Evolutionary conservation across 2,797 vertebrate genomes (phyloP).

Genomic region (Podarcis siculus): DNA sequence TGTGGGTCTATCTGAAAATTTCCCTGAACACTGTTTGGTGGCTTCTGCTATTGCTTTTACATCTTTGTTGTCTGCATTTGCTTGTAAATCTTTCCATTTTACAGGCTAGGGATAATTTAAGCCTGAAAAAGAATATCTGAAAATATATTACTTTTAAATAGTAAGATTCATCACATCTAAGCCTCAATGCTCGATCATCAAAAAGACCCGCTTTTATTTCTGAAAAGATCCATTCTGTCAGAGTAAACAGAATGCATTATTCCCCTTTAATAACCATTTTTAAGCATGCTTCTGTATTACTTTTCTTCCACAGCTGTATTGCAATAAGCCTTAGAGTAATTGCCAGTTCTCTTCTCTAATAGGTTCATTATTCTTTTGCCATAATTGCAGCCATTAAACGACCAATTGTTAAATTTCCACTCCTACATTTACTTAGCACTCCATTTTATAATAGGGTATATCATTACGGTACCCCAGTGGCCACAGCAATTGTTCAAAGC

Average conservation of each 20-base stretch:
- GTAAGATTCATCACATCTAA: conserved; percentile 77
- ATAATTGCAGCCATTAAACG: conserved; percentile 89
- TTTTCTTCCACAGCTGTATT: conserved; percentile 82
- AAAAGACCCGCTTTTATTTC: conserved; percentile 78
- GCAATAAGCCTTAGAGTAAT: conserved; percentile 84
- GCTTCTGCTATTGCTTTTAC: conserved; percentile 68
- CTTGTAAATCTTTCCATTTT: conserved; percentile 68
- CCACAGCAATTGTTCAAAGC: conserved; percentile 79
- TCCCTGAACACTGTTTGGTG: conserved; percentile 68
- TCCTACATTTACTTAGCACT: conserved; percentile 83
- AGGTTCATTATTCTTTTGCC: conserved; percentile 87
- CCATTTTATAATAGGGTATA: conserved; percentile 84
- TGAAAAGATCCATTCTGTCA: conserved; percentile 77
- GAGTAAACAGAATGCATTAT: conserved; percentile 84
- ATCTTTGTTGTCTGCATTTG: conserved; percentile 65
- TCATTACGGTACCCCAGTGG: conserved; percentile 80
- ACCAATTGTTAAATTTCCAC: conserved; percentile 86
- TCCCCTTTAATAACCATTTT: conserved; percentile 84
- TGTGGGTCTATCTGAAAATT: conserved; percentile 61
- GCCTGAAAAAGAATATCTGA: conserved; percentile 75
- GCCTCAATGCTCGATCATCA: conserved; percentile 77
- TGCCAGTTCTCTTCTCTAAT: conserved; percentile 84
- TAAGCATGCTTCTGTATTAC: conserved; percentile 81
- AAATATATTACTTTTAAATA: conserved; percentile 79
- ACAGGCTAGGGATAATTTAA: conserved; percentile 75